Base-by-base conservation (phyloP, 2,888 invertebrate species). In the Netelia virgata region DNA sequence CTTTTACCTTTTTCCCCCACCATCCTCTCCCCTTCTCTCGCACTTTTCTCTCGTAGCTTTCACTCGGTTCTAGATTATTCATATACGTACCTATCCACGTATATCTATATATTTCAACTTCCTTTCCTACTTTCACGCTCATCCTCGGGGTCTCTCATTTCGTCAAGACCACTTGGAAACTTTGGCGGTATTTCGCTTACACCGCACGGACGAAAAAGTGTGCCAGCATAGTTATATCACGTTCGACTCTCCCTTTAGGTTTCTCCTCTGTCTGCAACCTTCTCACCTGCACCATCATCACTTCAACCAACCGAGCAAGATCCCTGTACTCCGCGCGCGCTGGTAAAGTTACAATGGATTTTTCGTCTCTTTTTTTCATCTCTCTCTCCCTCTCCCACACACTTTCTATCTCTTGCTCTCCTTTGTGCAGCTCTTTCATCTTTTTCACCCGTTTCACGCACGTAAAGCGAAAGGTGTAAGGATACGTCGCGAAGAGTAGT, bases 121-220 rank as follows among this genome's bases (percentile, higher is more conserved):
- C 20, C 53, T 18, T 74, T 63, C 9, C 14, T 23, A 18, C 28
- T 75, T 64, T 63, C 20, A 20, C 72, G 72, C 41, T 63, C 20
- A 74, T 16, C 61, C 61, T 63, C 18, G 55, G 43, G 68, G 20
- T 64, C 70, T 76, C 75, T 63, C 82, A 57, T 78, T 82, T 79
- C 50, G 66, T 75, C 66, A 53, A 70, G 64, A 72, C 50, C 75
- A 76, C 83, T 83, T 18, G 16, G 14, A 72, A 85, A 85, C 79
- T 82, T 85, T 73, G 61, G 66, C 85, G 66, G 79, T 76, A 76
- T 75, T 76, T 57, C 66, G 68, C 72, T 79, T 66, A 47, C 72
- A 72, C 47, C 72, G 55, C 57, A 43, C 28, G 16, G 41, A 16
- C 66, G 57, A 72, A 57, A 83, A 66, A 18, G 47, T 66, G 20